A percentile compares a stretch with the other conserved stretches of the same genome.
Conservation (phyloP, 2,797 vertebrate genomes). For the Enteromius argenteus region DNA sequence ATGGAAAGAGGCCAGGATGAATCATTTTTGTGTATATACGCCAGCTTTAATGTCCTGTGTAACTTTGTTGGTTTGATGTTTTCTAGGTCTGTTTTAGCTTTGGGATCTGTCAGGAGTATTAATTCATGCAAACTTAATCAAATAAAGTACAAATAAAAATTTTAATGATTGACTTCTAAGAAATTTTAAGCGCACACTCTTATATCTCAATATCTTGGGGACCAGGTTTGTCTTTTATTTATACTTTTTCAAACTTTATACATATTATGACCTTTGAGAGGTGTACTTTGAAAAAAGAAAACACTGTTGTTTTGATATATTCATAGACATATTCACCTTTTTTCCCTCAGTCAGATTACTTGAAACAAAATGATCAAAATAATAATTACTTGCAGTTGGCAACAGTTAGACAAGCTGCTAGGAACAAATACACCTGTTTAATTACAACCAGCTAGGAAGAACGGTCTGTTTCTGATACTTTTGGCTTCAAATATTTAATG, state of each 20-base stretch:
- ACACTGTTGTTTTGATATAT: background rate
- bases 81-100: background rate
- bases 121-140: slow-evolving; percentile 10
- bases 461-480: background rate
- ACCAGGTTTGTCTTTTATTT: background rate
- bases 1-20: background rate
- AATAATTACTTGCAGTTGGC: too few species aligned
- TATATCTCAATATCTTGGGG: background rate
- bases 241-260: background rate
- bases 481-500: background rate
- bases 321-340: too few species aligned
- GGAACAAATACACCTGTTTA: background rate
- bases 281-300: background rate
- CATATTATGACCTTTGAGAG: background rate
- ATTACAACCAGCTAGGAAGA: background rate
- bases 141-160: background rate
- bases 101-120: background rate
- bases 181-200: background rate
- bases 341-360: too few species aligned
- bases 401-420: background rate
- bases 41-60: background rate
- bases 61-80: background rate
- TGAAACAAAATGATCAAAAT: background rate
- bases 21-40: background rate
- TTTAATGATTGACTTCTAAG: background rate